Percentiles rank a stretch among this genome's conserved stretches.
These are phyloP conservation scores for Sthenelais limicola DNA, from an alignment of 2,888 invertebrate genomes.

Conservation along the genomic window DNA sequence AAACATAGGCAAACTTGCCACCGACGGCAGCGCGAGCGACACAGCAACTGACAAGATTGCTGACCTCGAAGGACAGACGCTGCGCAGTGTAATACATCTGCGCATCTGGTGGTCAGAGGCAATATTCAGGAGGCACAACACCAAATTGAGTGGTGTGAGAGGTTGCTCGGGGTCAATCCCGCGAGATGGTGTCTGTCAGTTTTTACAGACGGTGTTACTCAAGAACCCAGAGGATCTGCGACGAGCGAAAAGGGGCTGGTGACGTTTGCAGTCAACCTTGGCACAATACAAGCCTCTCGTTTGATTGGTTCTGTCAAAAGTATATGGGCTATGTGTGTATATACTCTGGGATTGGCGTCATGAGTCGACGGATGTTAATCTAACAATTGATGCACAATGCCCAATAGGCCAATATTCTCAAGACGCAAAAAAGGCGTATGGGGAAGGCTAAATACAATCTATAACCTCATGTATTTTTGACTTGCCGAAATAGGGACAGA, in stretches of 20 bases:
- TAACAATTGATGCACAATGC: background rate
- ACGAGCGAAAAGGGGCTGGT: constrained; percentile 14
- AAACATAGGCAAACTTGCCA: constrained; percentile 18
- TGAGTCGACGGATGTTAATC: constrained; percentile 20
- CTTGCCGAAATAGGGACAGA: too few species aligned
- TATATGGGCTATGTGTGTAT: constrained; percentile 26
- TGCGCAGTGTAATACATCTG: too few species aligned
- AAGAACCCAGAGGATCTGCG: background rate
- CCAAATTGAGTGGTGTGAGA: constrained; percentile 15
- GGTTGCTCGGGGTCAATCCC: constrained; percentile 24
- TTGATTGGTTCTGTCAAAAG: constrained; percentile 28
- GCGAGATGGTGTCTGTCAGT: constrained; percentile 29
- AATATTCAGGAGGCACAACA: constrained; percentile 36
- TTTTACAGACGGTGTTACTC: constrained; percentile 5
- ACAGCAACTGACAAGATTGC: background rate
- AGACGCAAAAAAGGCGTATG: too few species aligned
- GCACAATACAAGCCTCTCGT: too few species aligned
- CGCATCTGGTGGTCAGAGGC: background rate
- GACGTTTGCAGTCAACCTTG: too few species aligned
- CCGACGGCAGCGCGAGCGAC: constrained; percentile 17
- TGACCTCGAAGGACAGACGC: constrained; percentile 20
- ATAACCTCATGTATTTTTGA: too few species aligned
- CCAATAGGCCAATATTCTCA: too few species aligned
- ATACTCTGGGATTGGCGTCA: constrained; percentile 19
- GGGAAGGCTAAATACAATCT: too few species aligned